These are phyloP conservation scores for Desoria tigrina DNA, from an alignment of 2,888 invertebrate species.

Conservation along the genomic window DNA sequence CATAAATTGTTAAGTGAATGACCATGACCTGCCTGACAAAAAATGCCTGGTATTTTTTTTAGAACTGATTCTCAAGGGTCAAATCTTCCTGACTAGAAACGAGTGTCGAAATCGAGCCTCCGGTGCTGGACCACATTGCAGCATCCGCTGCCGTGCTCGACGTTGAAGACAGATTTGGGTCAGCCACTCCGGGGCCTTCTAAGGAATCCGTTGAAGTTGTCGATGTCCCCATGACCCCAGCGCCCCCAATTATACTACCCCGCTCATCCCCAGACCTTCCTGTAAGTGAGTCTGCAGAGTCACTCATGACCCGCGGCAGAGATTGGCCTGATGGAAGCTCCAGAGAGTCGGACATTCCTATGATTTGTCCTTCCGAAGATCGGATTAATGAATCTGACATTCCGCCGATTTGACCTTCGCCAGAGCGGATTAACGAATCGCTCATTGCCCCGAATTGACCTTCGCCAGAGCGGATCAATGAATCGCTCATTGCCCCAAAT, in stretches of 20 bases:
- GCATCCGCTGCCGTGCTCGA: slow-evolving; percentile 64
- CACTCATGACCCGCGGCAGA: slow-evolving; percentile 40
- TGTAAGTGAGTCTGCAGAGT: slow-evolving; percentile 47
- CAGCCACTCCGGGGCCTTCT: slow-evolving; percentile 54
- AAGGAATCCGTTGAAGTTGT: slow-evolving; percentile 62
- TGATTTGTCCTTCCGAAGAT: not conserved
- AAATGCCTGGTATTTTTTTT: too few species aligned
- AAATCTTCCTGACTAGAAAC: slow-evolving; percentile 65
- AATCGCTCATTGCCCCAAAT: too few species aligned
- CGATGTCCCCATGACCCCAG: slow-evolving; percentile 55
- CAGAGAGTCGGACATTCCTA: slow-evolving; percentile 49
- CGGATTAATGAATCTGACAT: slow-evolving; percentile 35
- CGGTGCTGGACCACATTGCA: slow-evolving; percentile 81
- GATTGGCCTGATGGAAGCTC: slow-evolving; percentile 44
- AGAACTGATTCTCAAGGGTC: slow-evolving; percentile 42
- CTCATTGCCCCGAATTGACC: not conserved
- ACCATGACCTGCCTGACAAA: too few species aligned
- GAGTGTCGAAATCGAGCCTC: slow-evolving; percentile 82
- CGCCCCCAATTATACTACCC: slow-evolving; percentile 12
- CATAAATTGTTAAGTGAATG: too few species aligned
- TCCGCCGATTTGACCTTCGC: slow-evolving; percentile 1
- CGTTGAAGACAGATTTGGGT: slow-evolving; percentile 37
- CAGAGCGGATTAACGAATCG: not conserved
- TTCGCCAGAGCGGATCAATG: not conserved
- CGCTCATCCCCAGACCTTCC: slow-evolving; percentile 14